phyloP scores from a whole-genome alignment of 64 coral and sea anemone species.

The Pocillopora verrucosa region DNA sequence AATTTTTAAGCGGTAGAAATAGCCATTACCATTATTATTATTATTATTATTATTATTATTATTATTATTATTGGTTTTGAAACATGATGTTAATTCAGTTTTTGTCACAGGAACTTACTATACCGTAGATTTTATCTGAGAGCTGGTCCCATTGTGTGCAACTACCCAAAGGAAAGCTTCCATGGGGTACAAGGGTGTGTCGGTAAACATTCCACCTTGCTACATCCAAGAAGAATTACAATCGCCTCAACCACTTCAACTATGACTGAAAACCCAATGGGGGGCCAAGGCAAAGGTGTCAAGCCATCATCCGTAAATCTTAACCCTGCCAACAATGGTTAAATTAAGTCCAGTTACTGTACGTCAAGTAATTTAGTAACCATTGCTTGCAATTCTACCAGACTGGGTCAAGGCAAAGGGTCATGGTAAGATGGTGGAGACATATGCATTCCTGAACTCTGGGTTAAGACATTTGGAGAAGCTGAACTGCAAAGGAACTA shows the following conservation, averaged over 20 bases:
- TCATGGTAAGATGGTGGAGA: not conserved
- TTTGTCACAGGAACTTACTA: no score
- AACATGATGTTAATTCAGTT: no score
- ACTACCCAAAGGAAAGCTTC: slow-evolving; percentile 23
- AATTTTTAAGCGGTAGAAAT: no score
- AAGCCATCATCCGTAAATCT: not conserved
- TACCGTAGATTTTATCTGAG: slow-evolving; percentile 1
- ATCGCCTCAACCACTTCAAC: not conserved
- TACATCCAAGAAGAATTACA: slow-evolving; percentile 11
- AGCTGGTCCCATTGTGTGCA: not conserved
- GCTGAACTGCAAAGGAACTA: slow-evolving; percentile 24
- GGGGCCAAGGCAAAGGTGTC: not conserved
- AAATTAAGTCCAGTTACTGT: not conserved
- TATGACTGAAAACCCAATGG: not conserved
- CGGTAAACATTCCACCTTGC: slow-evolving; percentile 26
- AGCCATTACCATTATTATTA: no score
- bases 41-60: no score
- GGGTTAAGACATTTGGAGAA: not conserved
- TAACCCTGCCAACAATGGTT: not conserved
- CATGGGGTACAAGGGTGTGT: not conserved
- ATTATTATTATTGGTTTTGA: no score
- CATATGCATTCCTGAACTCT: not conserved
- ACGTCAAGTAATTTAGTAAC: not conserved
- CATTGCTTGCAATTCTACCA: not conserved
- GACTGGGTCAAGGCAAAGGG: not conserved